These are phyloP conservation scores for Mobula birostris DNA, from an alignment of 2,113 vertebrate species.

Conservation along the genomic window DNA sequence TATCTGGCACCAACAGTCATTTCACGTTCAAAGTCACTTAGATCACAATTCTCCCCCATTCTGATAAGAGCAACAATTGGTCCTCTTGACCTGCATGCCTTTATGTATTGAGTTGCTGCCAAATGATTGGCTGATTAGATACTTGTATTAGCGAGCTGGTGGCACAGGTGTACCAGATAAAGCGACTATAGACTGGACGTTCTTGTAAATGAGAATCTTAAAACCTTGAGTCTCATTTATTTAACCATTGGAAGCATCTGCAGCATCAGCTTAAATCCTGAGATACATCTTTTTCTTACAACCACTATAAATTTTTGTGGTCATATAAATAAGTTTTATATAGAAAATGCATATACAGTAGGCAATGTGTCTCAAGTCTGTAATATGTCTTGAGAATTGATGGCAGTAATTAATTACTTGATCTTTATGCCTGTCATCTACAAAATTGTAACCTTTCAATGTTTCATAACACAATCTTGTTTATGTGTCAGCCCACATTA, in stretches of 20 bases:
- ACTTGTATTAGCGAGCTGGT: too few species aligned
- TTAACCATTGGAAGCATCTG: neutral
- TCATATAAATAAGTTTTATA: neutral
- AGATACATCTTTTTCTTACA: neutral
- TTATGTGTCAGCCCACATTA: neutral
- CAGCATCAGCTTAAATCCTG: neutral
- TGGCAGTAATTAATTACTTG: slow-evolving; percentile 18
- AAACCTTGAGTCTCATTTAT: neutral
- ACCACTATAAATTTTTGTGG: neutral
- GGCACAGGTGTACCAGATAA: too few species aligned
- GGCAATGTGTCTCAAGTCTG: neutral
- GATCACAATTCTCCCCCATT: too few species aligned
- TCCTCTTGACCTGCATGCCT: too few species aligned
- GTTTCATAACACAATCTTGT: neutral
- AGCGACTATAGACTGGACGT: too few species aligned
- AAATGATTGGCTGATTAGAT: too few species aligned
- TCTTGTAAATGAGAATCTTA: neutral
- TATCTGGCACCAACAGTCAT: too few species aligned
- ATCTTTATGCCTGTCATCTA: neutral
- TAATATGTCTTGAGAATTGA: neutral
- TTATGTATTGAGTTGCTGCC: too few species aligned
- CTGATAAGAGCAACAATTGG: too few species aligned
- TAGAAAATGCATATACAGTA: neutral
- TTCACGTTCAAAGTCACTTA: too few species aligned
- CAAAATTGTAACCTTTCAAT: neutral